phyloP scores from a whole-genome alignment of 1,140 invertebrate genomes.

The Lamellibrachia luymesi region DNA sequence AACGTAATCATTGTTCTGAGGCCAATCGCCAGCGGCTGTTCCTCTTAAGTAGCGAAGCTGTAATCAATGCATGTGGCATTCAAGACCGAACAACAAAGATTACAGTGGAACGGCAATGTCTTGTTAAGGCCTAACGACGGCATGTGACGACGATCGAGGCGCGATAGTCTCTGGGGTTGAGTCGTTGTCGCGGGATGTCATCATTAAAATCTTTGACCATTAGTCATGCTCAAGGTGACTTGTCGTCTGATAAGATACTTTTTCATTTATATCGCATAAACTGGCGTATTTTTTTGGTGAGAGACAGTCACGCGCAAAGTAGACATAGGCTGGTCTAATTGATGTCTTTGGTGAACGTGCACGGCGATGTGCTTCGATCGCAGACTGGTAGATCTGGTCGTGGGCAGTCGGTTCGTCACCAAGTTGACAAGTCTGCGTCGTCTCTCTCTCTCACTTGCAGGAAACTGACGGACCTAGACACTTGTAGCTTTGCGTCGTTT shows the following conservation, averaged over 20 bases:
- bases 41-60: neutral
- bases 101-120: neutral
- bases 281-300: neutral
- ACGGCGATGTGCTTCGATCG: neutral
- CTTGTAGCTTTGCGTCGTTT: neutral
- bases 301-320: neutral
- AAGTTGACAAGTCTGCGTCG: no score
- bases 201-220: neutral
- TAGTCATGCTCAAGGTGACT: neutral
- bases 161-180: neutral
- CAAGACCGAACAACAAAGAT: neutral
- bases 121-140: neutral
- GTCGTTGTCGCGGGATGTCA: neutral
- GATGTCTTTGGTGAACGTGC: neutral
- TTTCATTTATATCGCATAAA: conserved; percentile 2
- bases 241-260: neutral
- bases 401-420: neutral
- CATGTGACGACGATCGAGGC: neutral
- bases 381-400: neutral
- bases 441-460: neutral
- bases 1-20: neutral
- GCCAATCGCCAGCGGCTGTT: neutral
- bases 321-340: neutral
- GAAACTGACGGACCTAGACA: neutral
- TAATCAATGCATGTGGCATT: conserved; percentile 1